phyloP scores from a whole-genome alignment of 2,888 invertebrate species.

The Parnassius smintheus region DNA sequence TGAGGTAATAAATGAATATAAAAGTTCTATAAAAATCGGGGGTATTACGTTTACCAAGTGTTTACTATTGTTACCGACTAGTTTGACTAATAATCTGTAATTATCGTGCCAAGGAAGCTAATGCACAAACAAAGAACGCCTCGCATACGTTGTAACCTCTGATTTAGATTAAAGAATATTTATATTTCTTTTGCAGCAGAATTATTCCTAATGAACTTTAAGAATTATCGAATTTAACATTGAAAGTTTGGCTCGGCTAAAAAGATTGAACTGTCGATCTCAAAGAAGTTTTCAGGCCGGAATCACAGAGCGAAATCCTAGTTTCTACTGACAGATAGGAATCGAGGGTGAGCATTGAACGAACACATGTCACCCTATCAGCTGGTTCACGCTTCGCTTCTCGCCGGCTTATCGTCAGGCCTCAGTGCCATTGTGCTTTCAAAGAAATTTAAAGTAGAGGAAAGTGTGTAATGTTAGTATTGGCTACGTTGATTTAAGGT shows the following conservation, averaged over 20 bases:
- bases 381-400: constrained; percentile 7
- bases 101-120: too few relatives aligned
- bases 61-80: too few relatives aligned
- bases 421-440: not conserved
- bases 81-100: too few relatives aligned
- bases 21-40: too few relatives aligned
- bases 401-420: not conserved
- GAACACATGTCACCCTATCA: constrained; percentile 7
- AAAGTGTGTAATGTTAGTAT: not conserved
- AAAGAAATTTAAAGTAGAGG: not conserved
- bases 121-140: too few relatives aligned
- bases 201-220: constrained; percentile 9
- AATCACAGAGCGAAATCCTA: constrained; percentile 13
- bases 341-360: constrained; percentile 16
- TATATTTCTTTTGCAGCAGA: not conserved
- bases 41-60: too few relatives aligned
- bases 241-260: constrained; percentile 2
- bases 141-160: too few relatives aligned
- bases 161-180: too few relatives aligned
- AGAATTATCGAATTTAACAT: not conserved
- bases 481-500: not conserved
- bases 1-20: too few relatives aligned
- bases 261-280: constrained; percentile 19
- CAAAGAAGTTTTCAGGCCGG: constrained; percentile 13
- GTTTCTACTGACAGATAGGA: constrained; percentile 20